Conservation (phyloP, 1,140 invertebrate species). For the Rhagoletis pomonella region DNA sequence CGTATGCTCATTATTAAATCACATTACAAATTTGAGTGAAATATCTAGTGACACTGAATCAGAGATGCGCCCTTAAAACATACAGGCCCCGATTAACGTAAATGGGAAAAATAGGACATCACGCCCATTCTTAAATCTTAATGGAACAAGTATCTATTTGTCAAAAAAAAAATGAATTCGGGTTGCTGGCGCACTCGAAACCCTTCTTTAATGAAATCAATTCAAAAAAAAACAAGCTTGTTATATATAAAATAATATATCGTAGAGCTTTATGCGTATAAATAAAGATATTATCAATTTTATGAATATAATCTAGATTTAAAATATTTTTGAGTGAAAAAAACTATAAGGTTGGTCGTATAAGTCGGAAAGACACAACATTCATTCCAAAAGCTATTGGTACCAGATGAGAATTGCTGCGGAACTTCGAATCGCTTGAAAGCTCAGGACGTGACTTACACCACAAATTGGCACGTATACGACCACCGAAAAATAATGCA, state of each 20-base stretch:
- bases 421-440: no score
- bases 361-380: no score
- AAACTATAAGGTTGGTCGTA: no score
- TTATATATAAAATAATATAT: neutral
- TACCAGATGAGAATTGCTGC: no score
- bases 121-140: no score
- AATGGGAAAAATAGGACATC: neutral
- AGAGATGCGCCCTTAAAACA: neutral
- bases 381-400: no score
- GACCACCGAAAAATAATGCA: no score
- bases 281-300: neutral
- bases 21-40: constrained; percentile 55
- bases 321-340: no score
- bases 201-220: constrained; percentile 72
- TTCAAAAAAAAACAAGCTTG: constrained; percentile 58
- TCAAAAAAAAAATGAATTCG: neutral
- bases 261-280: neutral
- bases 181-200: neutral
- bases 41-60: constrained; percentile 2
- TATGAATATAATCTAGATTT: no score
- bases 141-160: neutral
- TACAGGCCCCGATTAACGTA: neutral
- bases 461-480: no score
- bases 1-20: constrained; percentile 13
- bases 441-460: no score